phyloP scores from a whole-genome alignment of 2,888 invertebrate species.

The Philereme vetulata region DNA sequence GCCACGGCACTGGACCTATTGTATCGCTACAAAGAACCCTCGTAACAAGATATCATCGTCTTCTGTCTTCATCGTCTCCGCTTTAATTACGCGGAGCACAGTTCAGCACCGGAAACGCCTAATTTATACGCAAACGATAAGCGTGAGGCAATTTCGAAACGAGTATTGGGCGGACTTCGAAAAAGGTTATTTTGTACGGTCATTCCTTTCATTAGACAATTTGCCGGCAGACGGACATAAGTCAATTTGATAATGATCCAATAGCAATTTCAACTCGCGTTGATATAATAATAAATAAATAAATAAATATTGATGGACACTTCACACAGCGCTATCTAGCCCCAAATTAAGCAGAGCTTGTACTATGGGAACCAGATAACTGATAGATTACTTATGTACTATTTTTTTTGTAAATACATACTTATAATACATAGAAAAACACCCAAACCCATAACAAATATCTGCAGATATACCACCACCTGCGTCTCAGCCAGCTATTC shows the following conservation, averaged over 20 bases:
- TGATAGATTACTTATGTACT: too few relatives aligned
- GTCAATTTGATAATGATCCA: conserved; percentile 5
- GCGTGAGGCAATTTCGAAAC: conserved; percentile 9
- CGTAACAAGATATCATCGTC: conserved; percentile 75
- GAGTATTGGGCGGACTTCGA: conserved; percentile 4
- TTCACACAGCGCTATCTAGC: too few relatives aligned
- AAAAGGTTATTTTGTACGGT: neutral
- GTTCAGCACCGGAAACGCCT: conserved; percentile 47
- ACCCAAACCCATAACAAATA: too few relatives aligned
- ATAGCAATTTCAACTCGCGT: neutral
- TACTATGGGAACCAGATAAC: too few relatives aligned
- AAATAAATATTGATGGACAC: too few relatives aligned
- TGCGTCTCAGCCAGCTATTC: too few relatives aligned
- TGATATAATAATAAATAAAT: too few relatives aligned
- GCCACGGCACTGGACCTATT: conserved; percentile 75
- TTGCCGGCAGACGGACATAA: neutral
- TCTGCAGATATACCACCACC: too few relatives aligned
- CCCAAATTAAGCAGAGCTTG: too few relatives aligned
- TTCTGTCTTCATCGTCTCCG: conserved; percentile 62
- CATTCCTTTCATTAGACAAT: neutral
- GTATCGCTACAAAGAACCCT: conserved; percentile 74
- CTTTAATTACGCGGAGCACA: conserved; percentile 56
- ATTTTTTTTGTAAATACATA: too few relatives aligned
- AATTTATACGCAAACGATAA: conserved; percentile 41
- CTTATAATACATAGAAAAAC: too few relatives aligned